Evolutionary conservation across 2,888 invertebrate genomes (phyloP), one percentile per base, ranked within the genome.

Genomic region (Callyntrura guangdongensis): DNA sequence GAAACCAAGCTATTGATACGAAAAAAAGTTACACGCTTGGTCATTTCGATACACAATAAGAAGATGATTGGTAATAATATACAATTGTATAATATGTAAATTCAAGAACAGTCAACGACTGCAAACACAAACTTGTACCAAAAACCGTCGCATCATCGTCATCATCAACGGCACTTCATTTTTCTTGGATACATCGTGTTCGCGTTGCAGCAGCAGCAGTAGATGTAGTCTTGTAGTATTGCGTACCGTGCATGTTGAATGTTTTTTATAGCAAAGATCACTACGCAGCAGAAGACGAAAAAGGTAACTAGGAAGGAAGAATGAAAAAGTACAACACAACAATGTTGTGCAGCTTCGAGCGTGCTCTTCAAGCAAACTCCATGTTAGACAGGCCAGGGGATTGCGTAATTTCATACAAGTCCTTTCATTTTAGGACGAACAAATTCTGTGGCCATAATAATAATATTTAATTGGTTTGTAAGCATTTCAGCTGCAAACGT

Each of bases 21-120:
- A 69, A 69, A 36, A 36, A 36, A 69, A 69, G 49, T 56, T 47
- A 22, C 69, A 84, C 84, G 36, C 36, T 36, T 36, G 36, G 36
- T 36, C 36, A 36, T 36, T 36, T 45, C 69, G 56, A 49, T 85
- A 85, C 56, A 85, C 25, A 56, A 22, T 14, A 36, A 36, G 17
- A 27, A 25, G 53, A 49, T 56, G 56, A 79, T 59, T 36, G 59
- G 85, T 56, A 56, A 85, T 85, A 69, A 25, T 25, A 47, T 6
- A 36, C 36, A 36, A 36, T 36, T 36, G 36, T 36, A 67, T 49
- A 89, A 53, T 82, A 90, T 90, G 90, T 67, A 90, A 90, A 90
- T 90, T 85, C 69, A 72, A 81, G 81, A 90, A 79, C 79, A 79
- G 36, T 47, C 49, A 81, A 87, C 22, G 84, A 64, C 36, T 45